phyloP scores from a whole-genome alignment of 2,113 vertebrate genomes.

The Neopipo cinnamomea region DNA sequence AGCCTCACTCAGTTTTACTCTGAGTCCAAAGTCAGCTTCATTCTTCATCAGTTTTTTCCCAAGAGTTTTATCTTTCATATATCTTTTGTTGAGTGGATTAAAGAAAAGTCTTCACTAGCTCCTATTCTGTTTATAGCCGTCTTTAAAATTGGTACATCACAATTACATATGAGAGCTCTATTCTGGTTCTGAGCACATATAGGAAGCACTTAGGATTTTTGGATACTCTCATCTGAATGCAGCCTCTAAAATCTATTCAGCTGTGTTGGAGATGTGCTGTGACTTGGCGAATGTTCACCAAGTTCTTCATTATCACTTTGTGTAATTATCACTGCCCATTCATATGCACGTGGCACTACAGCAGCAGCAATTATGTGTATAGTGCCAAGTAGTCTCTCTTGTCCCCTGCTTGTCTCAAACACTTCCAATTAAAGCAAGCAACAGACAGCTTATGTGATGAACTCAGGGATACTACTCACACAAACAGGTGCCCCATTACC shows the following conservation, averaged over 20 bases:
- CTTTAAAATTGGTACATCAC: not conserved
- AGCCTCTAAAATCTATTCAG: not conserved
- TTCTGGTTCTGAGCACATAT: not conserved
- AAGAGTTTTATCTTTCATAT: not conserved
- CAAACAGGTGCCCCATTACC: not conserved
- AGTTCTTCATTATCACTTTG: constrained; percentile 33
- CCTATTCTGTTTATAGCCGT: not conserved
- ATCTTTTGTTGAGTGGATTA: not conserved
- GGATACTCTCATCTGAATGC: not conserved
- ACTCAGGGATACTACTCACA: not conserved
- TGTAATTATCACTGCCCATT: constrained; percentile 16
- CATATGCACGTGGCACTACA: not conserved
- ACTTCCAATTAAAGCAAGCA: not conserved
- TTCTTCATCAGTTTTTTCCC: not conserved
- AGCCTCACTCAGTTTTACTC: not conserved
- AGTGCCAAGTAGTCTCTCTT: not conserved
- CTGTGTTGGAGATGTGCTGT: not conserved
- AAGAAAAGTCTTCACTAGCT: not conserved
- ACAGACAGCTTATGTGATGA: not conserved
- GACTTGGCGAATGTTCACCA: not conserved
- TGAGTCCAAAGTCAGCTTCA: not conserved
- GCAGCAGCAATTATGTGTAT: not conserved
- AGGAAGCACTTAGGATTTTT: not conserved
- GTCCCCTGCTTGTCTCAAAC: not conserved
- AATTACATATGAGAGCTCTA: not conserved